phyloP scores from a whole-genome alignment of 2,888 invertebrate genomes.

The Stomorhina lunata region DNA sequence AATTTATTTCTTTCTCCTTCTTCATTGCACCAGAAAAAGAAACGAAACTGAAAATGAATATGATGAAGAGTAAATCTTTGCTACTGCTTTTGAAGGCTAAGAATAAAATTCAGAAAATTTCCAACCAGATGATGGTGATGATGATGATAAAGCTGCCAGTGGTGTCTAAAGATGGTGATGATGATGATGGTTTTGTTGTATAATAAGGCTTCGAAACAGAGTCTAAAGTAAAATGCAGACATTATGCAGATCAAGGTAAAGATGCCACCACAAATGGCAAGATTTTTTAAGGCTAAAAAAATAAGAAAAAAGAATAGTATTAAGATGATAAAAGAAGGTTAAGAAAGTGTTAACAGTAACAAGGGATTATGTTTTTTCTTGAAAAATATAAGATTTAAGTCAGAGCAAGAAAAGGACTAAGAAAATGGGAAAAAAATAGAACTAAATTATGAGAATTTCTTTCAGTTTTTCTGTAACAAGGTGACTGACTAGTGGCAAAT shows the following conservation, averaged over 20 bases:
- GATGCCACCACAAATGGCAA: conserved; percentile 18
- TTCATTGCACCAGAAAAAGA: neutral
- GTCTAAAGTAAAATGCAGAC: conserved; percentile 45
- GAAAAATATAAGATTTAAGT: neutral
- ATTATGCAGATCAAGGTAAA: conserved; percentile 64
- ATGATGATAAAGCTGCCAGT: neutral
- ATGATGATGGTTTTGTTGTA: conserved; percentile 23
- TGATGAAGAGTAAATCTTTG: conserved; percentile 2
- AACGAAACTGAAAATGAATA: neutral
- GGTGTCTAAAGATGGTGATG: too few relatives aligned
- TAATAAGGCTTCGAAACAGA: neutral
- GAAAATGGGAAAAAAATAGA: neutral
- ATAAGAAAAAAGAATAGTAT: neutral
- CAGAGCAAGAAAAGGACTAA: neutral
- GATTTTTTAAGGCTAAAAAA: neutral
- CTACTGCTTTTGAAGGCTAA: conserved; percentile 41
- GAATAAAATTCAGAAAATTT: neutral
- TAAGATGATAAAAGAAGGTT: conserved; percentile 20
- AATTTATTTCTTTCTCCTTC: conserved; percentile 29
- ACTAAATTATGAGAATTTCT: neutral
- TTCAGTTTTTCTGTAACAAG: too few relatives aligned
- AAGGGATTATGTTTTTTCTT: conserved; percentile 1
- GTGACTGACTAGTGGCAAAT: neutral
- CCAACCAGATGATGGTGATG: neutral
- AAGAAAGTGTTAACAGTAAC: conserved; percentile 45